Base-by-base conservation (phyloP, 2,888 invertebrate species). In the Hemithea aestivaria region DNA sequence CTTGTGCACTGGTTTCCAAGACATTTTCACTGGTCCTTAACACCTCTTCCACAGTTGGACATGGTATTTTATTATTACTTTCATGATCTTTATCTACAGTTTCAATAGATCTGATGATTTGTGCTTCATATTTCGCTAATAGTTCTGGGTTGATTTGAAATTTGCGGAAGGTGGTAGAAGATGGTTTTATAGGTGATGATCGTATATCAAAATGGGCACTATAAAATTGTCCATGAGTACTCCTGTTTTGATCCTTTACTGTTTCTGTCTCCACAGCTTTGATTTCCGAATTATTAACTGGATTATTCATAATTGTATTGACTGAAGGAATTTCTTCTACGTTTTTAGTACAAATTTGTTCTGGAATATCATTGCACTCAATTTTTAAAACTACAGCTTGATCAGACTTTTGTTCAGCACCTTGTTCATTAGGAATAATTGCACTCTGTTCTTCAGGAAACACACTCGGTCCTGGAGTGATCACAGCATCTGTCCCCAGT, bases 161-260 rank as follows among this genome's bases (percentile, higher is more conserved):
- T 51, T 81, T 84, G 20, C 68, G 67, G 35, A 84, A 84, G n/a
- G 75, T 63, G 7, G 79, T 70, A 1, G 84, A 73, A 1, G 81
- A 73, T 6, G 81, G 64, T 57, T 87, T 85, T 34, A 87, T 84
- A 1, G 85, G 85, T 1, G 85, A 85, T 1, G 85, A 87, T 39
- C 84, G 54, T 28, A 85, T 83, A 49, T 87, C 84, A 32, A 87
- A 87, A 57, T 85, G 84, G 25, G 85, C 57, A 44, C 85, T 84
- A 44, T 80, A 78, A 39, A 85, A 85, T 54, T 79, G 71, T 32
- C 69, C 56, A 39, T 76, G 58, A 23, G 56, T 51, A 38, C 70
- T 64, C 45, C 62, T 66, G 4, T 32, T 56, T 27, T 59, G 54
- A 8, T 53, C 51, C 6, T 43, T 35, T 33, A 52, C 44, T 10